Conservation (phyloP, 2,888 invertebrate species). For the Pachydiplax longipennis region DNA sequence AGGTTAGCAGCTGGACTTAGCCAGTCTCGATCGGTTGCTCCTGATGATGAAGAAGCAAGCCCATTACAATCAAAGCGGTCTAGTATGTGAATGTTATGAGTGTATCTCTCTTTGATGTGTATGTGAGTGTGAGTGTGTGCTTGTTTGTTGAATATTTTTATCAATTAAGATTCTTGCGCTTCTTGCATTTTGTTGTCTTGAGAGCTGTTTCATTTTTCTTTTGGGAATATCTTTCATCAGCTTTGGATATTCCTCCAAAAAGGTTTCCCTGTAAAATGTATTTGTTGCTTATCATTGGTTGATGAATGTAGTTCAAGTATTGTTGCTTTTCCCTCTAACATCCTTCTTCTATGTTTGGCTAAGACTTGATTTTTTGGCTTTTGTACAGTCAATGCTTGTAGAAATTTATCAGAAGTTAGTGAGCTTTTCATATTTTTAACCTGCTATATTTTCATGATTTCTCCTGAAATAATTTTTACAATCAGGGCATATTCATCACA, state of each 20-base stretch:
- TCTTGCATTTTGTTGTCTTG: constrained; percentile 6
- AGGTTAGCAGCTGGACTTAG: constrained; percentile 55
- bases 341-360: too few species aligned
- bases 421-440: too few species aligned
- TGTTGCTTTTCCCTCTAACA: too few species aligned
- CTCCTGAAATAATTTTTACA: too few species aligned
- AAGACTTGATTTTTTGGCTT: too few species aligned
- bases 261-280: too few species aligned
- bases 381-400: too few species aligned
- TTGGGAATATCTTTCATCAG: neutral
- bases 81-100: constrained; percentile 69
- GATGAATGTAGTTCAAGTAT: too few species aligned
- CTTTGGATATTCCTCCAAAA: neutral
- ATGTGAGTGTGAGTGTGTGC: neutral
- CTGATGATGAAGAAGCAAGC: constrained; percentile 80
- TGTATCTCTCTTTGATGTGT: constrained; percentile 52
- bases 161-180: neutral
- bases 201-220: neutral
- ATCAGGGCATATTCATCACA: too few species aligned
- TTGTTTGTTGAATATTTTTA: neutral
- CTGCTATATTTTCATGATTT: too few species aligned
- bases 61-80: constrained; percentile 84
- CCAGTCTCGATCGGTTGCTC: constrained; percentile 58
- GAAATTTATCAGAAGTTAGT: too few species aligned
- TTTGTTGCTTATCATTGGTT: too few species aligned